Percentiles rank a stretch among this genome's conserved stretches.
phyloP scores from a whole-genome alignment of 2,113 vertebrate genomes.

The Bostrychus sinensis region DNA sequence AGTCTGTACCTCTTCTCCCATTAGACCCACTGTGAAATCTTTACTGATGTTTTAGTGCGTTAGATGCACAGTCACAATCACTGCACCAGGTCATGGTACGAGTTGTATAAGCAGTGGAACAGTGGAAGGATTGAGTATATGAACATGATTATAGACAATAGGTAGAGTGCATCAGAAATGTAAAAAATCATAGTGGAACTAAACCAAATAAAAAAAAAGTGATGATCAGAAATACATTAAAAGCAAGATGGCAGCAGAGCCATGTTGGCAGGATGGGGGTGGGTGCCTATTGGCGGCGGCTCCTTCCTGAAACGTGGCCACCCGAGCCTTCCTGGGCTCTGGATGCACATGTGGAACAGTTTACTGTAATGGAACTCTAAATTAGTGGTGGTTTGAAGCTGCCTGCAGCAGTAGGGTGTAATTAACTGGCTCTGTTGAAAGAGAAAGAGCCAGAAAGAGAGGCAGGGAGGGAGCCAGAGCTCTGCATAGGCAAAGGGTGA shows the following conservation, averaged over 20 bases:
- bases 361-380: constrained; percentile 88
- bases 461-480: constrained; percentile 68
- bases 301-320: constrained; percentile 86
- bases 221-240: constrained; percentile 25
- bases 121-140: constrained; percentile 33
- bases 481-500: constrained; percentile 63
- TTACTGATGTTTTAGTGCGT: constrained; percentile 67
- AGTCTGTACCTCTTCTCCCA: constrained; percentile 63
- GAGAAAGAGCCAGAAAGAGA: constrained; percentile 81
- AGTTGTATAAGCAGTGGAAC: constrained; percentile 64
- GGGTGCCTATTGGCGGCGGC: constrained; percentile 73
- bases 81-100: constrained; percentile 65
- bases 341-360: constrained; percentile 86
- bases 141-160: constrained; percentile 55
- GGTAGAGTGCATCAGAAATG: constrained; percentile 16
- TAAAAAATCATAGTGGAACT: constrained; percentile 26
- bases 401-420: constrained; percentile 85
- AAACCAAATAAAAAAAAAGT: not conserved
- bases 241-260: constrained; percentile 65
- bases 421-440: constrained; percentile 87
- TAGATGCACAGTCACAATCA: constrained; percentile 65
- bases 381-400: constrained; percentile 86
- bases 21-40: constrained; percentile 65
- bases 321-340: constrained; percentile 76
- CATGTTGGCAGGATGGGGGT: constrained; percentile 76